Conservation (phyloP, 64 coral and sea anemone species). For the Montipora efflorescens region DNA sequence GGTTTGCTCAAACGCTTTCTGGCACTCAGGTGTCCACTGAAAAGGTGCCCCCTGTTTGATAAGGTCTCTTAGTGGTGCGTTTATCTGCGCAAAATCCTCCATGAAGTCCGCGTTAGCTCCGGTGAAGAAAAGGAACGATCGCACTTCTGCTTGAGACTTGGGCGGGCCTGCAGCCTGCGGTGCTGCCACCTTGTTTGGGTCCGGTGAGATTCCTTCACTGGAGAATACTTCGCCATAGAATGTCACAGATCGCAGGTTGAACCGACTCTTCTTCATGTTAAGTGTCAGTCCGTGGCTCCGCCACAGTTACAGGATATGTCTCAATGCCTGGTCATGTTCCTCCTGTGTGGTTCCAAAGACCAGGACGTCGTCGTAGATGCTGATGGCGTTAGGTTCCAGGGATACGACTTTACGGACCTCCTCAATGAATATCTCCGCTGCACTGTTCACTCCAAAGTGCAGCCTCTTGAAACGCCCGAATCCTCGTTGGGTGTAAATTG, state of each 20-base stretch:
- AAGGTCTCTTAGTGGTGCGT: conserved; percentile 46
- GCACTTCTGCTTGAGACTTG: conserved; percentile 15
- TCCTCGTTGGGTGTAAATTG: conserved; percentile 43
- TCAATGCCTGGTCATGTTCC: conserved; percentile 30
- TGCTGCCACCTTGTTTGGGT: conserved; percentile 52
- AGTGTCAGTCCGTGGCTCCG: conserved; percentile 18
- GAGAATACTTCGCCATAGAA: conserved; percentile 63
- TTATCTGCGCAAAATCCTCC: background rate
- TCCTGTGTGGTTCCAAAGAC: conserved; percentile 6
- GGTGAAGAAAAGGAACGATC: background rate
- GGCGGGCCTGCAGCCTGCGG: conserved; percentile 33
- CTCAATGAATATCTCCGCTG: conserved; percentile 53
- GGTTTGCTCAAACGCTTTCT: conserved; percentile 22
- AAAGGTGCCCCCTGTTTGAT: conserved; percentile 32
- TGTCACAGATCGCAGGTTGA: conserved; percentile 28
- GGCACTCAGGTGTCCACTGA: conserved; percentile 53
- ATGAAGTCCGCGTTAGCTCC: too few species aligned
- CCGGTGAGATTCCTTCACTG: conserved; percentile 26
- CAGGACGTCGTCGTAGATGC: conserved; percentile 41
- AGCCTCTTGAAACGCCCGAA: conserved; percentile 56
- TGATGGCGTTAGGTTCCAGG: conserved; percentile 30
- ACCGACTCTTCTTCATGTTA: conserved; percentile 43
- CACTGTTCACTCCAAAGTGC: conserved; percentile 65
- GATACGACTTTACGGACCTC: conserved; percentile 43
- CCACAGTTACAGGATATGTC: conserved; percentile 36